Evolutionary conservation across 1,140 invertebrate species (phyloP), one percentile per base, ranked within the genome.

Genomic region (Oncopodura yosiiana): DNA sequence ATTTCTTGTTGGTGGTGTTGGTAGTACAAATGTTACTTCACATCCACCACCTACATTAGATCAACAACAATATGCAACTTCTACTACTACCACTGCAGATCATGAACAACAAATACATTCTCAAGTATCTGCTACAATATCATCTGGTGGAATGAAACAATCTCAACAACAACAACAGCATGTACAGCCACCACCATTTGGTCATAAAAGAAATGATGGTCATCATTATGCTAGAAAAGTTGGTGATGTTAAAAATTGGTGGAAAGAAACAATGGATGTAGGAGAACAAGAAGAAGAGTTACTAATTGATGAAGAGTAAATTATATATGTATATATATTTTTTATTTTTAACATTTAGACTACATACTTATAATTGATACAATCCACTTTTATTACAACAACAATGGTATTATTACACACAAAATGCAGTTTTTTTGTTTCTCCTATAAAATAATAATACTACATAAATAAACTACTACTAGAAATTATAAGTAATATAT

Each of bases 191-290:
- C 32, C 29, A 27, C 34, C 43, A 12, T 39, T 27, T n/a, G 43
- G 41, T 18, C 43, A 48, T 37, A 49, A 56, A 26, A 49, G 43
- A 32, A 49, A 34, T 30, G 44, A 24, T 2, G 45, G 49, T 19
- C 23, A 26, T 42, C 46, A 49, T 24, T 57, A 56, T 52, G 50
- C 23, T 2, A 38, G 60, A 41, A 50, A 51, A 50, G 34, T 64
- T 14, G 55, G 62, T 8, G 62, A 64, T 43, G 58, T 64, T 49
- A 11, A 56, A 12, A 38, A 49, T 21, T 64, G 62, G 62, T 64
- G 62, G 62, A 56, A 45, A 8, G 46, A 55, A 38, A 23, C 42
- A 11, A 18, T 58, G 49, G 19, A 29, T 14, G 37, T 36, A 18
- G 39, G n/a, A n/a, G n/a, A n/a, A n/a, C n/a, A n/a, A n/a, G n/a